Conservation (phyloP, 1,140 invertebrate genomes). For the Manduca sexta region DNA sequence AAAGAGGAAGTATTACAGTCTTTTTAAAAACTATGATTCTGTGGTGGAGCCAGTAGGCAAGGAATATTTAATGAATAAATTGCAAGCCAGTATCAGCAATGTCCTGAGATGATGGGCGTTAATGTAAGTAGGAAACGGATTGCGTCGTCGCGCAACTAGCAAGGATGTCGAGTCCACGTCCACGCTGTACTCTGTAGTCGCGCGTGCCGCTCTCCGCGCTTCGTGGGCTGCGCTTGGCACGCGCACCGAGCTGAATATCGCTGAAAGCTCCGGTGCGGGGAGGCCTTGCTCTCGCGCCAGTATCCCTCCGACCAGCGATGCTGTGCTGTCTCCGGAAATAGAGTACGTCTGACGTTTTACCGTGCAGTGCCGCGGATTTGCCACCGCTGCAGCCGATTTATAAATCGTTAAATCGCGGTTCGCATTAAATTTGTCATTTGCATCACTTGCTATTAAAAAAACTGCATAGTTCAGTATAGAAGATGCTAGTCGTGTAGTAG, state of each 20-base stretch:
- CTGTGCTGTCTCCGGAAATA: constrained; percentile 74
- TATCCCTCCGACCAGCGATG: constrained; percentile 74
- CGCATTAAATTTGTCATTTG: background rate
- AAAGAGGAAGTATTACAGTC: too few species aligned
- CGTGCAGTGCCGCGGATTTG: constrained; percentile 36
- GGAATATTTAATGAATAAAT: too few species aligned
- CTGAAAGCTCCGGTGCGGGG: constrained; percentile 46
- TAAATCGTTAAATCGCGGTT: constrained; percentile 51
- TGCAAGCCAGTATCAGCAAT: too few species aligned
- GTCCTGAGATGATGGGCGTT: background rate
- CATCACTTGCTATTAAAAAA: background rate
- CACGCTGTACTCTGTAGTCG: background rate
- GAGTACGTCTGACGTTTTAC: constrained; percentile 55
- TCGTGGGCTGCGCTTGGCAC: constrained; percentile 50
- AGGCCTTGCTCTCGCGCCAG: constrained; percentile 52
- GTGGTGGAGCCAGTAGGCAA: too few species aligned
- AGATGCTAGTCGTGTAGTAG: too few species aligned
- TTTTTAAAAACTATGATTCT: too few species aligned
- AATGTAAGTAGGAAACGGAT: background rate
- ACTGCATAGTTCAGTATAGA: background rate
- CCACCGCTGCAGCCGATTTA: constrained; percentile 26
- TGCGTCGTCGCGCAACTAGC: background rate
- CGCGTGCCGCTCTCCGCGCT: constrained; percentile 10
- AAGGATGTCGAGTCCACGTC: background rate
- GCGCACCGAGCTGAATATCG: constrained; percentile 39